phyloP scores from a whole-genome alignment of 2,888 invertebrate genomes.

The Melinaea menophilus region DNA sequence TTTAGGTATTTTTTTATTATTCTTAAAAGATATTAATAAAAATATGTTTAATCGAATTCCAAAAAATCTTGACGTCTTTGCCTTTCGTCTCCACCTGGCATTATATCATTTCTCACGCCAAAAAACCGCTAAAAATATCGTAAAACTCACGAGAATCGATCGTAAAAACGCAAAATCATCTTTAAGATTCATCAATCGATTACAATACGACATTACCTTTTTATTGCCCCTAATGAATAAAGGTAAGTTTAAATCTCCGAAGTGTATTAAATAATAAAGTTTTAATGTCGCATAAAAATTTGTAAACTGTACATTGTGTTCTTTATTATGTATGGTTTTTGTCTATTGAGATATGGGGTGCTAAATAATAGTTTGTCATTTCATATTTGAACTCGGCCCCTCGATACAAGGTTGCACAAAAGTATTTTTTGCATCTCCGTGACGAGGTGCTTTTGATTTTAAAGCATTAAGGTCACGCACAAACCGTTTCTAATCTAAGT shows the following conservation, averaged over 20 bases:
- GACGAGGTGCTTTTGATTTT: conserved; percentile 14
- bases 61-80: background rate
- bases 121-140: conserved; percentile 52
- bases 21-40: background rate
- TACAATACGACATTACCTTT: conserved; percentile 70
- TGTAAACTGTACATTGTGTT: conserved; percentile 60
- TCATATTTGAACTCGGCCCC: conserved; percentile 61
- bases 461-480: conserved; percentile 45
- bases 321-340: conserved; percentile 42
- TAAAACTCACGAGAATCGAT: conserved; percentile 61
- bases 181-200: conserved; percentile 66
- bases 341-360: conserved; percentile 56
- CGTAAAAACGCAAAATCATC: conserved; percentile 74
- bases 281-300: conserved; percentile 70
- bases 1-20: conserved; percentile 10
- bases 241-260: conserved; percentile 29
- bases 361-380: conserved; percentile 59
- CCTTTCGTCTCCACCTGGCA: conserved; percentile 24
- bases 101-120: conserved; percentile 57
- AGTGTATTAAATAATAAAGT: conserved; percentile 70
- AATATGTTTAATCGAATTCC: background rate
- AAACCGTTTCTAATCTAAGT: conserved; percentile 49
- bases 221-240: conserved; percentile 72
- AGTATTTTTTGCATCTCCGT: conserved; percentile 25
- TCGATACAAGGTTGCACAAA: conserved; percentile 35